A percentile compares a stretch with the other conserved stretches of the same genome.
Evolutionary conservation across 2,797 vertebrate species (phyloP).

Genomic region (Pseudochaenichthys georgianus): DNA sequence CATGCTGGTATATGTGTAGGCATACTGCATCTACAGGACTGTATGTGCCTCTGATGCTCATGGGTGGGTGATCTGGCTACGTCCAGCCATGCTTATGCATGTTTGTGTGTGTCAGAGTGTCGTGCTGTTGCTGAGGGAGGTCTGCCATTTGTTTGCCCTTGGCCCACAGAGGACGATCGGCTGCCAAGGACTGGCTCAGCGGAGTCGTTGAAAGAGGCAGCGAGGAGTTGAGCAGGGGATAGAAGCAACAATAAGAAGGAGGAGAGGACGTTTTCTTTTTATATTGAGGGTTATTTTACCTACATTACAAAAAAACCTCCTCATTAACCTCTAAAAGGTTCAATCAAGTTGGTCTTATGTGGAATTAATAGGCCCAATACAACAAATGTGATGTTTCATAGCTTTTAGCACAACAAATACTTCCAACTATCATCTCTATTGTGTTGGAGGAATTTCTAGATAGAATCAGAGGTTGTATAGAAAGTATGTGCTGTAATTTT

Average conservation of each 20-base stretch:
- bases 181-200: conserved; percentile 69
- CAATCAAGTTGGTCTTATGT: not conserved
- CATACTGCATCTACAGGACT: conserved; percentile 28
- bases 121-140: conserved; percentile 58
- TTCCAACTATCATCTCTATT: not conserved
- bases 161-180: conserved; percentile 55
- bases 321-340: not conserved
- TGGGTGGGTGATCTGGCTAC: conserved; percentile 36
- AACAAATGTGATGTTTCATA: not conserved
- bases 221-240: conserved; percentile 28
- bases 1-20: conserved; percentile 54
- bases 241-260: conserved; percentile 42
- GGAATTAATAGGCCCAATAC: not conserved
- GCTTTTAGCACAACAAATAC: not conserved
- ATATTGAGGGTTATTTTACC: not conserved
- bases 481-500: not conserved
- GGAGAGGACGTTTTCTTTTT: conserved; percentile 12
- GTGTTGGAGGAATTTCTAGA: not conserved
- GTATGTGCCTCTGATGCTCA: conserved; percentile 46
- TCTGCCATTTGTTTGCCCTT: conserved; percentile 76
- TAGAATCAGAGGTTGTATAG: not conserved
- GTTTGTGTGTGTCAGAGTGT: conserved; percentile 57
- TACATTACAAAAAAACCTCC: not conserved
- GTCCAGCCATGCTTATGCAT: conserved; percentile 53
- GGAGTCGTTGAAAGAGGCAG: conserved; percentile 20